Percentiles rank a stretch among this genome's conserved stretches.
Evolutionary conservation across 2,888 invertebrate species (phyloP).

Genomic region (Seira ritae): DNA sequence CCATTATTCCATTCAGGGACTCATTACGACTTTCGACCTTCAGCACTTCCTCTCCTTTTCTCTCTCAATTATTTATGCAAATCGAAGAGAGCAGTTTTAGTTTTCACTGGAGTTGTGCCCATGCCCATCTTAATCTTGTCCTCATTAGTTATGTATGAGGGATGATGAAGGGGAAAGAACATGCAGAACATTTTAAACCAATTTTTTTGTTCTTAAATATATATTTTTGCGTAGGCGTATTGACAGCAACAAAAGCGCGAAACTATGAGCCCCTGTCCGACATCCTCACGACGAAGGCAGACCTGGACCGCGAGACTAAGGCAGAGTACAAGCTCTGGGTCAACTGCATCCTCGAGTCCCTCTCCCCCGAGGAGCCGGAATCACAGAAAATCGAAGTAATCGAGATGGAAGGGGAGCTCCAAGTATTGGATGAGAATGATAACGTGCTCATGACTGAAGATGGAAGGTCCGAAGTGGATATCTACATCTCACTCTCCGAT

Average conservation of each 20-base stretch:
- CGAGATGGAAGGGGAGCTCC: slow-evolving; percentile 47
- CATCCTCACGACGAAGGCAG: slow-evolving; percentile 46
- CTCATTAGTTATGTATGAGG: background rate
- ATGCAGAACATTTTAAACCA: slow-evolving; percentile 16
- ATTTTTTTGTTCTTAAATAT: no score
- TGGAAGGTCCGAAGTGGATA: slow-evolving; percentile 38
- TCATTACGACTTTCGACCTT: no score
- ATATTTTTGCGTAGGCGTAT: slow-evolving; percentile 44
- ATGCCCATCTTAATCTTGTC: background rate
- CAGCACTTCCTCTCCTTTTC: background rate
- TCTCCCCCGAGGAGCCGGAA: slow-evolving; percentile 17
- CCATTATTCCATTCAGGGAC: no score
- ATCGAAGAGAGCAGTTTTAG: background rate
- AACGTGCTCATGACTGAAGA: slow-evolving; percentile 54
- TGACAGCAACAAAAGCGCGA: slow-evolving; percentile 35
- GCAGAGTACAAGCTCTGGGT: slow-evolving; percentile 68
- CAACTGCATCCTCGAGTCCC: slow-evolving; percentile 45
- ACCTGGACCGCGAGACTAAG: slow-evolving; percentile 67
- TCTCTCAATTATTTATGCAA: slow-evolving; percentile 1
- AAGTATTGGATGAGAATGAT: slow-evolving; percentile 71
- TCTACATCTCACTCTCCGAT: slow-evolving; percentile 26
- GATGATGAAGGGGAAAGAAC: no score
- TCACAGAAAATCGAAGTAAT: slow-evolving; percentile 30
- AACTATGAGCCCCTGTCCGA: slow-evolving; percentile 33
- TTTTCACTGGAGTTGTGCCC: no score